Percentiles rank a stretch among this genome's conserved stretches.
phyloP scores from a whole-genome alignment of 1,140 invertebrate species.

The Trachelipus rathkii region DNA sequence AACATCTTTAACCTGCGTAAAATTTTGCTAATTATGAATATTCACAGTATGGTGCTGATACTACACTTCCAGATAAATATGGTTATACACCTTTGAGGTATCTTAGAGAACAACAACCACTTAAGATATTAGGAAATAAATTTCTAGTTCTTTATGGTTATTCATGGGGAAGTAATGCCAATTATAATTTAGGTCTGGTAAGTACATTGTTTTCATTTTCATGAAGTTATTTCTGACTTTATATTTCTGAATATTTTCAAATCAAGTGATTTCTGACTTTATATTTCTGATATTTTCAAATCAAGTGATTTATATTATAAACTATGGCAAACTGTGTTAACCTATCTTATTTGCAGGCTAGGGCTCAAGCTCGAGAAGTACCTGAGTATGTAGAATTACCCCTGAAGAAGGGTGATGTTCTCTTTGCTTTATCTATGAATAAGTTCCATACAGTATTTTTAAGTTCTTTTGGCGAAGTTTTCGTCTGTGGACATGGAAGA shows the following conservation, averaged over 20 bases:
- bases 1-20: too few species aligned
- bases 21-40: neutral
- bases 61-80: neutral
- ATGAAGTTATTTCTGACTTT: neutral
- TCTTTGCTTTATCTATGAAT: neutral
- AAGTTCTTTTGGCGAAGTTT: neutral
- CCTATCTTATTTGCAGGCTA: neutral
- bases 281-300: too few species aligned
- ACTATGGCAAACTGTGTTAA: neutral
- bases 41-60: neutral
- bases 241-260: too few species aligned
- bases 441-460: slow-evolving; percentile 4
- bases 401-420: neutral
- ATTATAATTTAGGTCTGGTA: slow-evolving; percentile 5
- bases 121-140: neutral
- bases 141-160: neutral
- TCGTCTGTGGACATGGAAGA: slow-evolving; percentile 1
- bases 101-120: neutral
- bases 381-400: neutral
- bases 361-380: neutral
- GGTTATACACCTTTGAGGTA: neutral
- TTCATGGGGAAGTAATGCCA: slow-evolving; percentile 15
- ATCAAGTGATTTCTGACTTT: too few species aligned
- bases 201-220: neutral
- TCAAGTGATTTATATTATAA: too few species aligned